phyloP scores from a whole-genome alignment of 2,113 vertebrate species.

The Orthonyx spaldingii region DNA sequence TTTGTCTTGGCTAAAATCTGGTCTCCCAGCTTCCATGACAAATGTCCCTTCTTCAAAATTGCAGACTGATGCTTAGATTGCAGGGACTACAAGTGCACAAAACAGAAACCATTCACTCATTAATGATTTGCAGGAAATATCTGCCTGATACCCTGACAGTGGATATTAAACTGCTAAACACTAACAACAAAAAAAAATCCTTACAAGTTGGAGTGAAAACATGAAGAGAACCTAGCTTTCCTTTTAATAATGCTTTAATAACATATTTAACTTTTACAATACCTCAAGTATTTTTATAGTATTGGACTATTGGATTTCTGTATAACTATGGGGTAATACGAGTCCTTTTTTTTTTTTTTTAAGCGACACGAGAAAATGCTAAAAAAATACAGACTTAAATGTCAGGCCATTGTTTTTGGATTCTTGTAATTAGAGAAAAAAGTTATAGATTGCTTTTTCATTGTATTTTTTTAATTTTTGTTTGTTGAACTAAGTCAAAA shows the following conservation, averaged over 20 bases:
- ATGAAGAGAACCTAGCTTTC: neutral
- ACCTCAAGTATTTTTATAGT: neutral
- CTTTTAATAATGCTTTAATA: constrained; percentile 22
- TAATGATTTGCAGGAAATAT: neutral
- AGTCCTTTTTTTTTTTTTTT: neutral
- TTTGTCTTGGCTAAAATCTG: neutral
- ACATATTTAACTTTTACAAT: neutral
- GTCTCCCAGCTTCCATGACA: neutral
- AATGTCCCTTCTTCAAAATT: neutral
- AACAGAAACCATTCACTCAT: neutral
- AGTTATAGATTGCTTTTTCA: neutral
- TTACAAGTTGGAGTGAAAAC: neutral
- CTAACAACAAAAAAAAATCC: neutral
- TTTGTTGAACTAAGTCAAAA: neutral
- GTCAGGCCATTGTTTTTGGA: neutral
- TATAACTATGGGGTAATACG: neutral
- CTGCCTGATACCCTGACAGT: neutral
- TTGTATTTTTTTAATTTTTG: neutral
- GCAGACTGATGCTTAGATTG: neutral
- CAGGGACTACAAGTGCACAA: neutral
- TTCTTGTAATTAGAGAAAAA: neutral
- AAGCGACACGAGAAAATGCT: neutral
- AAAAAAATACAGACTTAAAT: neutral
- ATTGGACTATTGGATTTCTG: neutral
- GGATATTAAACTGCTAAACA: neutral